These are phyloP conservation scores for Leptoclinus maculatus DNA, from an alignment of 2,797 vertebrate genomes.

Conservation along the genomic window DNA sequence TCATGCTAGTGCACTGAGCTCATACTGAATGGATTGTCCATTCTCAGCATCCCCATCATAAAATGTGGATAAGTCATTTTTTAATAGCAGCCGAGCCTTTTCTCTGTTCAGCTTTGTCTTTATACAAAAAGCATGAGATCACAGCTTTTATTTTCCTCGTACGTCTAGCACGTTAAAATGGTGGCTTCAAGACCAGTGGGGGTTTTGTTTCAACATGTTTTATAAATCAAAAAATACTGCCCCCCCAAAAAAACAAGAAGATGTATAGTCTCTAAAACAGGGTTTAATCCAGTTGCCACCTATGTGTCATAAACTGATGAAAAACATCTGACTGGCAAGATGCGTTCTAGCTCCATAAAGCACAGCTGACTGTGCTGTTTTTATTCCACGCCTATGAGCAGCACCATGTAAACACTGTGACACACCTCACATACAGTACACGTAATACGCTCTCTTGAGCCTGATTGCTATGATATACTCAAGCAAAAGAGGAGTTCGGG, in stretches of 20 bases:
- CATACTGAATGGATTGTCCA: slow-evolving; percentile 41
- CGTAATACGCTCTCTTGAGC: slow-evolving; percentile 9
- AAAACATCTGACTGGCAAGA: slow-evolving; percentile 4
- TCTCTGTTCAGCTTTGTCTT: slow-evolving; percentile 28
- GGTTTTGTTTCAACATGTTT: slow-evolving; percentile 7
- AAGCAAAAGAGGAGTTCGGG: slow-evolving; percentile 19
- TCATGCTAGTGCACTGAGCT: slow-evolving; percentile 35
- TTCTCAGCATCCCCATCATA: slow-evolving; percentile 15
- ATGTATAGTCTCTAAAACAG: background rate
- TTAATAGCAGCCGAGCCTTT: slow-evolving; percentile 12
- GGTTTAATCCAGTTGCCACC: background rate
- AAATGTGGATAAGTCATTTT: slow-evolving; percentile 25
- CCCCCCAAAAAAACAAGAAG: background rate
- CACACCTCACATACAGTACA: slow-evolving; percentile 2
- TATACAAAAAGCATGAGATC: slow-evolving; percentile 23
- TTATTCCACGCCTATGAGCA: background rate
- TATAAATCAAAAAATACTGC: slow-evolving; percentile 4
- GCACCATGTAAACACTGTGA: slow-evolving; percentile 9
- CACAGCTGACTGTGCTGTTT: slow-evolving; percentile 6
- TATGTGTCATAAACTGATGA: background rate
- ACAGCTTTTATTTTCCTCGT: background rate
- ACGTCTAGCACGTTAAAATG: slow-evolving; percentile 1
- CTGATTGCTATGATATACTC: slow-evolving; percentile 19
- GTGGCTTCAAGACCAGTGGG: background rate
- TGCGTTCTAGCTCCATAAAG: slow-evolving; percentile 1